Evolutionary conservation across 2,113 vertebrate genomes (phyloP), one percentile per base, ranked within the genome.

Genomic region (Porphyrio hochstetteri): DNA sequence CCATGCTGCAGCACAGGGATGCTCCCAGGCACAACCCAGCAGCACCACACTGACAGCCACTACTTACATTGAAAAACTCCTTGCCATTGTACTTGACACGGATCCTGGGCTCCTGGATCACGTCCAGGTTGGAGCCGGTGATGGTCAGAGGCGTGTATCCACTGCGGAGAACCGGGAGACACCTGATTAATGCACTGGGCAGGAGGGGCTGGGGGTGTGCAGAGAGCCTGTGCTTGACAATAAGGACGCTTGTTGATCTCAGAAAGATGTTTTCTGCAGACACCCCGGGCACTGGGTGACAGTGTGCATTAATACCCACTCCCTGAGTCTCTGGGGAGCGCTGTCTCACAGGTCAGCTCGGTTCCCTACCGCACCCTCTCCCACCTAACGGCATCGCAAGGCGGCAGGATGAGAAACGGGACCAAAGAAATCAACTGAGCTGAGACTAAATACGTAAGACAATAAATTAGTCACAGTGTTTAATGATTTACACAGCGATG

Each of bases 11-110:
- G n/a, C 8, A 24, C 40, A 13, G 5, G 11, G 81, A 2, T 1
- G 56, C 28, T 72, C 59, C 95, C 63, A 11, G 46, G 38, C 44
- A 29, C 40, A 28, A 71, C 65, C 10, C 5, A 4, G 75, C 13
- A 3, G 44, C 31, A 15, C 68, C 5, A 2, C 4, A 0, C n/a
- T 16, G 35, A 5, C 53, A 33, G 46, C 12, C 9, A 29, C 94
- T 93, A 98, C 99, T 99, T 97, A 99, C 99, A 0, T 99, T 99
- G 96, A 99, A 98, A 18, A 99, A 99, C 97, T 99, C 99, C 42
- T 98, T 98, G 86, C 99, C 99, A 0, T 98, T 99, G 77, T 99
- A 98, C 96, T 99, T 99, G 96, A 99, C 98, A 5, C 99, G 98
- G 93, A 99, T 98, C 97, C 98, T 97, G 1, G 99, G 99, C 96